These are phyloP conservation scores for Morpho helenor DNA, from an alignment of 2,888 invertebrate genomes.

Conservation along the genomic window DNA sequence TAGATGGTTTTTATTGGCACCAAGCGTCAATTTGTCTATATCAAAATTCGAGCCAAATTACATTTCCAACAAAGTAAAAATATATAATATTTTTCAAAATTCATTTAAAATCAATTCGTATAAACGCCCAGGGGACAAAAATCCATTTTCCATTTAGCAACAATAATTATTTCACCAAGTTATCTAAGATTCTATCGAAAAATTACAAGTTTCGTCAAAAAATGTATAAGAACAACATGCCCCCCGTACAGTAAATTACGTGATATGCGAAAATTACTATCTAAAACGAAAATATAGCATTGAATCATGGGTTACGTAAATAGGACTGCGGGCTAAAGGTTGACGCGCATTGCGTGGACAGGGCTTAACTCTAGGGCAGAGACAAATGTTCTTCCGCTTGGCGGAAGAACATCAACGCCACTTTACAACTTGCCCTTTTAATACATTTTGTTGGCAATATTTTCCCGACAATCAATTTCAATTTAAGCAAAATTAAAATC, in stretches of 20 bases:
- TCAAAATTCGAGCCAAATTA: too few relatives aligned
- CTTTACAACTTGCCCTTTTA: too few relatives aligned
- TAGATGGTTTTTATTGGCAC: too few relatives aligned
- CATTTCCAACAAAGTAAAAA: too few relatives aligned
- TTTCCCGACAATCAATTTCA: too few relatives aligned
- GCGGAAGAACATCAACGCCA: too few relatives aligned
- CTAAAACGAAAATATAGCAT: conserved; percentile 45
- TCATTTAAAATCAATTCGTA: background rate
- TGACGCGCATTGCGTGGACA: background rate
- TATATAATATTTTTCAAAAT: too few relatives aligned
- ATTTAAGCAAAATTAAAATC: too few relatives aligned
- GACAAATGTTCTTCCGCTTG: too few relatives aligned
- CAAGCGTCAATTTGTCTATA: too few relatives aligned
- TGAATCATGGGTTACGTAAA: background rate
- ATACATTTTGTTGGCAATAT: too few relatives aligned
- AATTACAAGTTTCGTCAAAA: conserved; percentile 55
- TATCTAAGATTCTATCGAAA: conserved; percentile 46
- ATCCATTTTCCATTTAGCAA: conserved; percentile 42
- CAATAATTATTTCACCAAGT: conserved; percentile 39
- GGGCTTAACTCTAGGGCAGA: too few relatives aligned
- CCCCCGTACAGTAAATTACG: conserved; percentile 49
- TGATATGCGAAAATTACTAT: conserved; percentile 70
- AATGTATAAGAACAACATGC: conserved; percentile 41
- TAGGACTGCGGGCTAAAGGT: background rate
- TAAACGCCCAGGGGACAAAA: conserved; percentile 49